A percentile compares a stretch with the other conserved stretches of the same genome.
phyloP scores from a whole-genome alignment of 2,888 invertebrate genomes.

The Clusia tigrina region DNA sequence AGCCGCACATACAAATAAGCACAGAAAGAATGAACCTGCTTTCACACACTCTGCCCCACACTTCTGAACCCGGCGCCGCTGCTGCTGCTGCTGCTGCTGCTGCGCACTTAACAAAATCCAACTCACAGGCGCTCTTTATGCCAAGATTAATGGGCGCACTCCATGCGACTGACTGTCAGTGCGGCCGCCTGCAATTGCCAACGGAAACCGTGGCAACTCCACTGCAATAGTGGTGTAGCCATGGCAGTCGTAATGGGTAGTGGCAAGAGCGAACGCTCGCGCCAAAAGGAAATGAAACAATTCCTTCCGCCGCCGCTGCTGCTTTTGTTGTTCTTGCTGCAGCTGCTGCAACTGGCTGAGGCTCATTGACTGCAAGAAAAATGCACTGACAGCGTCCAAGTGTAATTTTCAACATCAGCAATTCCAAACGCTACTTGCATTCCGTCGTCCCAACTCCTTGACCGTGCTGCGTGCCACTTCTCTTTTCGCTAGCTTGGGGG shows the following conservation, averaged over 20 bases:
- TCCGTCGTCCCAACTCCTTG: not conserved
- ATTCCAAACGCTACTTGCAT: not conserved
- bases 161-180: not conserved
- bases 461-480: not conserved
- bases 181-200: not conserved
- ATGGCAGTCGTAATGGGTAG: not conserved
- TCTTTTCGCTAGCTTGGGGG: not conserved
- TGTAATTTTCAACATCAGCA: not conserved
- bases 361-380: slow-evolving; percentile 10
- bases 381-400: not conserved
- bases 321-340: not conserved
- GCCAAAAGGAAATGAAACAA: slow-evolving; percentile 43
- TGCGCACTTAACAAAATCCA: not conserved
- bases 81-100: not conserved
- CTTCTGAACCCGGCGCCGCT: too few species aligned
- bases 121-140: not conserved
- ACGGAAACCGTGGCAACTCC: not conserved
- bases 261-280: slow-evolving; percentile 13
- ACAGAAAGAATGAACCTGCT: too few species aligned
- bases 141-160: not conserved
- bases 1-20: too few species aligned
- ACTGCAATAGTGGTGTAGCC: not conserved
- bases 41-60: too few species aligned
- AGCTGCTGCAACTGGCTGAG: not conserved
- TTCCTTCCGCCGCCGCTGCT: slow-evolving; percentile 34